Percentiles rank a stretch among this genome's conserved stretches.
phyloP scores from a whole-genome alignment of 2,888 invertebrate species.

The Fabriciana adippe region DNA sequence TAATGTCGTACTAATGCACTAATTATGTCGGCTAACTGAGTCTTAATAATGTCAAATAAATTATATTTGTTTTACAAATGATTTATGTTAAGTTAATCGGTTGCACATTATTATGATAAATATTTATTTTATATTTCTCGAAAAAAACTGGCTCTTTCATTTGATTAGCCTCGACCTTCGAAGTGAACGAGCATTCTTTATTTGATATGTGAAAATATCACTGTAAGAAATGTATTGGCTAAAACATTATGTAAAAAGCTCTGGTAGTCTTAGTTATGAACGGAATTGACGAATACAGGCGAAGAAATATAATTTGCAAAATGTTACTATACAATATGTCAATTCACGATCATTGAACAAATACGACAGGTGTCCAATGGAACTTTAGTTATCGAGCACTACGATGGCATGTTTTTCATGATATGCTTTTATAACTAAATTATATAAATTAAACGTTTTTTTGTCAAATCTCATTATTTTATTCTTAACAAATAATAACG shows the following conservation, averaged over 20 bases:
- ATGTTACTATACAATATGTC: background rate
- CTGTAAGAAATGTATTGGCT: slow-evolving; percentile 18
- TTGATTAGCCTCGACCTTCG: slow-evolving; percentile 10
- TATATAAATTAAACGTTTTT: too few species aligned
- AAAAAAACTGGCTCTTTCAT: slow-evolving; percentile 8
- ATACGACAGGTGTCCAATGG: slow-evolving; percentile 4
- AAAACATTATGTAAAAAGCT: background rate
- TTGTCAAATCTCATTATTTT: too few species aligned
- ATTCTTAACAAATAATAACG: too few species aligned
- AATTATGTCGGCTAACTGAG: slow-evolving; percentile 18
- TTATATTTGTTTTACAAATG: slow-evolving; percentile 22
- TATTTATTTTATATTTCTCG: slow-evolving; percentile 15
- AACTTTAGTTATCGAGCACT: background rate
- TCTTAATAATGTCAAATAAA: slow-evolving; percentile 19
- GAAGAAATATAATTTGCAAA: background rate
- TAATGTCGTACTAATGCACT: slow-evolving; percentile 19
- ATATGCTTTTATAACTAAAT: too few species aligned
- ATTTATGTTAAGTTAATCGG: slow-evolving; percentile 20
- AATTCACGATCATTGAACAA: background rate
- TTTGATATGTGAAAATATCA: slow-evolving; percentile 20
- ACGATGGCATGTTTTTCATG: background rate
- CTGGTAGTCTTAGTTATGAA: background rate
- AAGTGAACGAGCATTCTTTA: slow-evolving; percentile 11
- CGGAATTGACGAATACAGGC: background rate
- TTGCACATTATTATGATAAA: slow-evolving; percentile 22